Evolutionary conservation across 1,140 invertebrate species (phyloP).

Genomic region (Anagrus nilaparvatae): DNA sequence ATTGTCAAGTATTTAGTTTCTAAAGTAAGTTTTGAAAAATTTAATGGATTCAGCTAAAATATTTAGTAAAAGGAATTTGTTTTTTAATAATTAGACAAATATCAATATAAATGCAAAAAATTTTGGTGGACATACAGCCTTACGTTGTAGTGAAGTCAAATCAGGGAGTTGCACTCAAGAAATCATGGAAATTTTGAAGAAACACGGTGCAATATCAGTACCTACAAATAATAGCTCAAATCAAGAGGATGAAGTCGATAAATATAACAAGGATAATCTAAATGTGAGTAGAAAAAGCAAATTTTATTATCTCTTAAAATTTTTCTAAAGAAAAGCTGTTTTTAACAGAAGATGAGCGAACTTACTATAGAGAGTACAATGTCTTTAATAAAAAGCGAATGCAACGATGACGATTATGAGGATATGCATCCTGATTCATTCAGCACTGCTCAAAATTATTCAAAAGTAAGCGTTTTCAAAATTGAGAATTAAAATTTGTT

Average conservation of each 20-base stretch:
- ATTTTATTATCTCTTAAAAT: background rate
- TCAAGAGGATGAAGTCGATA: slow-evolving; percentile 2
- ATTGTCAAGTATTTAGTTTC: slow-evolving; percentile 44
- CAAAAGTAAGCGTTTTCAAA: slow-evolving; percentile 27
- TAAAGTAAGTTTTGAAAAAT: slow-evolving; percentile 18
- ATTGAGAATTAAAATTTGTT: slow-evolving; percentile 6
- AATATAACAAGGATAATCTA: background rate
- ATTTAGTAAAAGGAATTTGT: slow-evolving; percentile 1
- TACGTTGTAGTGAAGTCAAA: slow-evolving; percentile 32
- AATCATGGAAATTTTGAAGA: slow-evolving; percentile 27
- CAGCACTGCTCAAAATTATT: slow-evolving; percentile 31
- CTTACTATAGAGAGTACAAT: background rate
- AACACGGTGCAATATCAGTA: slow-evolving; percentile 29
- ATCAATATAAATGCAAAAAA: slow-evolving; percentile 33
- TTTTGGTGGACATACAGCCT: slow-evolving; percentile 34
- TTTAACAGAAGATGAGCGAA: background rate
- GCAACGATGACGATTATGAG: slow-evolving; percentile 21
- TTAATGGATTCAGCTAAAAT: slow-evolving; percentile 8
- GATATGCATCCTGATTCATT: slow-evolving; percentile 22
- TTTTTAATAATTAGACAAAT: slow-evolving; percentile 22
- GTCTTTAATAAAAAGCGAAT: slow-evolving; percentile 10
- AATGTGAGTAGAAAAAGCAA: background rate
- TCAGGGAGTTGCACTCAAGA: slow-evolving; percentile 26
- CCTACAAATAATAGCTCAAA: slow-evolving; percentile 25
- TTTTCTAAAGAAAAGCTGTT: no score